These are phyloP conservation scores for Papilio polyxenes DNA, from an alignment of 1,140 invertebrate species.

Conservation along the genomic window DNA sequence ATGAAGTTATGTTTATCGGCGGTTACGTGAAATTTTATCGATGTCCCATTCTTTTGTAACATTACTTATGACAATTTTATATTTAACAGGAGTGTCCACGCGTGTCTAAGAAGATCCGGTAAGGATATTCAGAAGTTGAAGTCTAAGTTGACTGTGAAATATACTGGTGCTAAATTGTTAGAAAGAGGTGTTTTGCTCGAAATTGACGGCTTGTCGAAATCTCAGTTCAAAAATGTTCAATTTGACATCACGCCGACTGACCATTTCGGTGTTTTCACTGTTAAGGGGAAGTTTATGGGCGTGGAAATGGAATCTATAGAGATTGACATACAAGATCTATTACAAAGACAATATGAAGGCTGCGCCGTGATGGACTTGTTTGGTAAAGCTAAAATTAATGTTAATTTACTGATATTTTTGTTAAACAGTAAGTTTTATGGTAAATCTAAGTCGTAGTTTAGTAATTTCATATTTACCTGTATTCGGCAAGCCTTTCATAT, in stretches of 20 bases:
- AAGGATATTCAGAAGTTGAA: slow-evolving; percentile 82
- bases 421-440: slow-evolving; percentile 91
- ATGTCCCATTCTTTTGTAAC: slow-evolving; percentile 19
- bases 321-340: slow-evolving; percentile 87
- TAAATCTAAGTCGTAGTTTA: slow-evolving; percentile 65
- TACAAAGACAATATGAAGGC: slow-evolving; percentile 91
- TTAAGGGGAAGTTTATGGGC: slow-evolving; percentile 90
- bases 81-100: slow-evolving; percentile 80
- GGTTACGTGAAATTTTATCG: too few relatives aligned
- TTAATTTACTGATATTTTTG: slow-evolving; percentile 88
- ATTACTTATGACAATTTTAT: slow-evolving; percentile 21
- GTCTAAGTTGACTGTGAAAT: slow-evolving; percentile 85
- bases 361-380: slow-evolving; percentile 90
- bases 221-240: slow-evolving; percentile 88
- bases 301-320: slow-evolving; percentile 89
- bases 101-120: slow-evolving; percentile 77
- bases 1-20: too few relatives aligned
- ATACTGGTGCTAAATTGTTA: slow-evolving; percentile 86
- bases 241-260: slow-evolving; percentile 89
- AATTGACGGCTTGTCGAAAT: slow-evolving; percentile 85
- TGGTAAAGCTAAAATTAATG: slow-evolving; percentile 89
- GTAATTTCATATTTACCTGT: neutral
- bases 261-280: slow-evolving; percentile 85
- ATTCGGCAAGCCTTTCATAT: slow-evolving; percentile 1
- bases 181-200: slow-evolving; percentile 89